Percentiles rank a stretch among this genome's conserved stretches.
These are phyloP conservation scores for Myopa tessellatipennis DNA, from an alignment of 2,888 invertebrate genomes.

Conservation along the genomic window DNA sequence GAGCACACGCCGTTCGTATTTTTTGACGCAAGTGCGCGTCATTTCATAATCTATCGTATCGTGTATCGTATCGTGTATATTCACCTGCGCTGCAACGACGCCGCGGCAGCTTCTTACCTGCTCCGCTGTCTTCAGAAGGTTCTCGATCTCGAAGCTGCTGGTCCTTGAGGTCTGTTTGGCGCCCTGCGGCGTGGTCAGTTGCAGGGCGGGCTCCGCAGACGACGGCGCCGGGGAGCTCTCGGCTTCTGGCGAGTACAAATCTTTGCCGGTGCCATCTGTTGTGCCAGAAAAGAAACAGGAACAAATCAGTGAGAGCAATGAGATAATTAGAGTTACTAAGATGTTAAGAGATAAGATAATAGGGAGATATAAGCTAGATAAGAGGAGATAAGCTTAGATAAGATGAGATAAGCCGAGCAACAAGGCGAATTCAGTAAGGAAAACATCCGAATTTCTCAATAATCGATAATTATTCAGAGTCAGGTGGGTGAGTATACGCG, in stretches of 20 bases:
- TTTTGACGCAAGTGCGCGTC: neutral
- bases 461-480: conserved; percentile 2
- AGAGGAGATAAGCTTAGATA: neutral
- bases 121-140: conserved; percentile 79
- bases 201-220: conserved; percentile 65
- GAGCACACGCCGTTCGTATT: neutral
- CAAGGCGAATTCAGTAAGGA: too few species aligned
- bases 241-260: conserved; percentile 78
- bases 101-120: conserved; percentile 68
- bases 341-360: neutral
- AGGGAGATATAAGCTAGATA: neutral
- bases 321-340: neutral
- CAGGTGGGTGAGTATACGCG: conserved; percentile 3
- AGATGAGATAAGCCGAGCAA: too few species aligned
- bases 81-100: neutral
- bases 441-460: neutral
- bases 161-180: conserved; percentile 82
- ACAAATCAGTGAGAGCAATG: neutral
- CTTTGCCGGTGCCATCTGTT: conserved; percentile 74
- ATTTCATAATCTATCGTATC: neutral
- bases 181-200: conserved; percentile 52
- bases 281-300: neutral
- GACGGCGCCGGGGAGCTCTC: conserved; percentile 71
- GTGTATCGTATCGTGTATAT: neutral
- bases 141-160: conserved; percentile 95